Conservation (phyloP, 2,113 vertebrate species). For the Aplodontia rufa region DNA sequence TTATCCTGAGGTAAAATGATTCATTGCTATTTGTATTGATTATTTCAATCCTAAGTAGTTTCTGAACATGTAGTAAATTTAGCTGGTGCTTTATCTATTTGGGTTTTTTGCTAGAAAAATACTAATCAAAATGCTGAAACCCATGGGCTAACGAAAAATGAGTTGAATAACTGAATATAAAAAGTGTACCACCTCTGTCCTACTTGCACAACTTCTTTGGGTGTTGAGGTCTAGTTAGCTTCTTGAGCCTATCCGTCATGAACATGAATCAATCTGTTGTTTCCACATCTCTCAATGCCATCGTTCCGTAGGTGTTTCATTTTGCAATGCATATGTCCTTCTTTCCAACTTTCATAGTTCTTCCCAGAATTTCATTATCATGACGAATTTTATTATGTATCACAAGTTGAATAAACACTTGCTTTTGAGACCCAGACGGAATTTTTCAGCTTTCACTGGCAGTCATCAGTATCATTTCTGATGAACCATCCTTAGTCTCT, state of each 20-base stretch:
- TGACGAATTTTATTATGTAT: slow-evolving; percentile 91
- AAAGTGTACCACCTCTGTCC: slow-evolving; percentile 71
- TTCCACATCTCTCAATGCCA: background rate
- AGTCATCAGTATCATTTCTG: slow-evolving; percentile 85
- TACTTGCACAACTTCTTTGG: background rate
- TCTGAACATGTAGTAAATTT: too few relatives aligned
- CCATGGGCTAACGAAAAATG: background rate
- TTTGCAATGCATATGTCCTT: slow-evolving; percentile 84
- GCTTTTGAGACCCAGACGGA: slow-evolving; percentile 84
- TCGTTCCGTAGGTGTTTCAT: slow-evolving; percentile 10
- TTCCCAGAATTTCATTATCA: slow-evolving; percentile 89
- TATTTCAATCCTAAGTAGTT: background rate
- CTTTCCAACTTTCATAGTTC: slow-evolving; percentile 88
- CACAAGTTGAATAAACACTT: slow-evolving; percentile 89
- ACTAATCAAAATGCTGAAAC: background rate
- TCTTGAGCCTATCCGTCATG: background rate
- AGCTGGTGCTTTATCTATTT: background rate
- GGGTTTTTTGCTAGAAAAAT: background rate
- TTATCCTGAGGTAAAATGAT: background rate
- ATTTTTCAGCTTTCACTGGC: slow-evolving; percentile 82
- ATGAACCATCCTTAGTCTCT: slow-evolving; percentile 81
- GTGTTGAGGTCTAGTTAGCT: slow-evolving; percentile 27
- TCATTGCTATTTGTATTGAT: background rate
- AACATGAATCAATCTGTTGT: slow-evolving; percentile 20
- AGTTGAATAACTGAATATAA: background rate